phyloP scores from a whole-genome alignment of 2,888 invertebrate species.

The Artemia sp. region DNA sequence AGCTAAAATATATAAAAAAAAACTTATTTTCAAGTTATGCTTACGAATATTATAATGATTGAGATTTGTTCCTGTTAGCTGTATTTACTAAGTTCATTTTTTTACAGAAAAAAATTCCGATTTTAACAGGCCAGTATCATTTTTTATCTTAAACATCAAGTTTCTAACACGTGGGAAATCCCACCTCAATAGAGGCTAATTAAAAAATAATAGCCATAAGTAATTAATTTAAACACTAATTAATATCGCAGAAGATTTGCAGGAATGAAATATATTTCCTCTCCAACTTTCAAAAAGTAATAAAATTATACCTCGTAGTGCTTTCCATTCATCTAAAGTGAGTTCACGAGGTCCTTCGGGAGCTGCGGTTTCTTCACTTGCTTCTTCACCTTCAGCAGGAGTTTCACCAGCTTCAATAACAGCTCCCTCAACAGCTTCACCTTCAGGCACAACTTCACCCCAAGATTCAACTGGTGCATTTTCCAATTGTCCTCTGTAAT shows the following conservation, averaged over 20 bases:
- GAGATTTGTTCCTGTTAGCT: no score
- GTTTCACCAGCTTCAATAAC: constrained; percentile 26
- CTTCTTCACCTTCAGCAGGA: constrained; percentile 26
- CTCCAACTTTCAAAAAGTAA: not conserved
- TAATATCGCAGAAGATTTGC: not conserved
- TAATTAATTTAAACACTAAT: no score
- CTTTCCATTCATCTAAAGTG: constrained; percentile 88
- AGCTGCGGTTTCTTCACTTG: constrained; percentile 27
- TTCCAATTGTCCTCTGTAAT: constrained; percentile 22
- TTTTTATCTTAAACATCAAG: no score
- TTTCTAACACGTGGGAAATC: no score
- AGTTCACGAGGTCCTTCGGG: constrained; percentile 63
- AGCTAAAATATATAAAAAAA: no score
- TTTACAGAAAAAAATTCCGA: no score
- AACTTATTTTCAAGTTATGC: no score
- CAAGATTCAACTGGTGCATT: constrained; percentile 21
- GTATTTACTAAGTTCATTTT: no score
- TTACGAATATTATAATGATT: no score
- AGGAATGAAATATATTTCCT: not conserved
- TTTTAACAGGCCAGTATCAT: no score
- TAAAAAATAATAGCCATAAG: no score
- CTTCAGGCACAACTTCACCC: not conserved
- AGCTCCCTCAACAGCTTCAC: not conserved
- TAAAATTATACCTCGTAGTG: constrained; percentile 41
- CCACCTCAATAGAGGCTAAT: no score